These are phyloP conservation scores for Paguma larvata DNA, from an alignment of 2,797 vertebrate species.

Conservation along the genomic window DNA sequence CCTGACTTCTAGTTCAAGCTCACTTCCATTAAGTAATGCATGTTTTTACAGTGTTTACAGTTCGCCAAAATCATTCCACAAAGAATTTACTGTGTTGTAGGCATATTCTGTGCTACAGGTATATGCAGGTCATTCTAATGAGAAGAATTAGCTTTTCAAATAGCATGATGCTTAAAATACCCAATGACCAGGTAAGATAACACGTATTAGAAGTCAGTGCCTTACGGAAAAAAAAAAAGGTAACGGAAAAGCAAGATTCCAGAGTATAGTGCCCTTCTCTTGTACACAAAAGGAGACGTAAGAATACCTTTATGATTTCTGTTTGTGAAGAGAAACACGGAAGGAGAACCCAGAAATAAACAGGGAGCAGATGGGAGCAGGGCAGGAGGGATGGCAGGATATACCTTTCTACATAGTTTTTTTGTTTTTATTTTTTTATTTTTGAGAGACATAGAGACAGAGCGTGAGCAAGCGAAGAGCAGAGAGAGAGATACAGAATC, in stretches of 20 bases:
- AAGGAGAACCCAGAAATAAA: conserved; percentile 2
- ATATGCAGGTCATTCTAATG: background rate
- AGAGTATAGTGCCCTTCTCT: background rate
- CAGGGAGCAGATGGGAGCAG: background rate
- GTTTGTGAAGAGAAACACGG: background rate
- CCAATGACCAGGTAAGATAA: background rate
- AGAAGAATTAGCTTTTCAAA: conserved; percentile 36
- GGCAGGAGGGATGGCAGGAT: background rate
- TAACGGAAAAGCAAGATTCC: background rate
- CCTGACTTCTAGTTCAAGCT: background rate
- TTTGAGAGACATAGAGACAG: no score
- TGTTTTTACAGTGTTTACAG: background rate
- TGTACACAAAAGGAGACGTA: background rate
- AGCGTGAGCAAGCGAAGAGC: no score
- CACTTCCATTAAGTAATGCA: background rate
- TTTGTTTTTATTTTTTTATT: no score
- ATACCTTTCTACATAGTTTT: background rate
- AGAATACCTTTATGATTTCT: background rate
- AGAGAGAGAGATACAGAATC: no score
- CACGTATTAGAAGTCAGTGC: background rate
- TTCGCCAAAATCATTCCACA: background rate
- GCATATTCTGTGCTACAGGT: background rate
- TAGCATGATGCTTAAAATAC: background rate
- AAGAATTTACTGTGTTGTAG: background rate
- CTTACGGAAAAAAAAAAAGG: background rate